Base-by-base conservation (phyloP, 2,113 vertebrate genomes). In the Onychostruthus taczanowskii region DNA sequence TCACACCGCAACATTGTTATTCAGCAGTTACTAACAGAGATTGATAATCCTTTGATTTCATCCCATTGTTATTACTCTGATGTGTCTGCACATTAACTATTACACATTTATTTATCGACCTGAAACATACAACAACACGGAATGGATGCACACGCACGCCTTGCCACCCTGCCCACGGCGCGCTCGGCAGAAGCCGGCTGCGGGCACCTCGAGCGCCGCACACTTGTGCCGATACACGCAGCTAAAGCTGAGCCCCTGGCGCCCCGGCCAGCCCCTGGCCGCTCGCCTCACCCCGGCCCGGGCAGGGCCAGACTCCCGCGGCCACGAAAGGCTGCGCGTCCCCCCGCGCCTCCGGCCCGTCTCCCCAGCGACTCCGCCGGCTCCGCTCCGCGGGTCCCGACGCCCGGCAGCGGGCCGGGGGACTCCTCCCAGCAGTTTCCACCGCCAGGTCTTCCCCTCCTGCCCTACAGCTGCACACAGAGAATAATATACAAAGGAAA, bases 41-140 rank as follows among this genome's bases (percentile, higher is more conserved):
- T 98, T 98, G 98, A 98, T 98, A 98, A 98, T 97, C 98, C 97
- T 96, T 97, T 98, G 98, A 98, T 98, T 98, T 98, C 96, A 97
- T 98, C 98, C 98, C 93, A 98, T 98, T 98, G 97, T 98, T 98
- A 98, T 97, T 98, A 97, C 98, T 97, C 97, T 97, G 97, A 97
- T 98, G 95, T 97, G 97, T 97, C 98, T 98, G 95, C 97, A 95
- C 97, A 98, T 98, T 98, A 98, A 98, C 97, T 97, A 96, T 97
- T 97, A 97, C 97, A 97, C 97, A 94, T 97, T 98, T 98, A 98
- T 98, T 98, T 98, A 98, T 98, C 96, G 97, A 97, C 97, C 95
- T 95, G 96, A 93, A 97, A 90, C 87, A 91, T 39, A 95, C 95
- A 96, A 94, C 95, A 96, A 85, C 96, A 70, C 89, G 72, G 96